Conservation (phyloP, 1,140 invertebrate species). For the Cydia amplana region DNA sequence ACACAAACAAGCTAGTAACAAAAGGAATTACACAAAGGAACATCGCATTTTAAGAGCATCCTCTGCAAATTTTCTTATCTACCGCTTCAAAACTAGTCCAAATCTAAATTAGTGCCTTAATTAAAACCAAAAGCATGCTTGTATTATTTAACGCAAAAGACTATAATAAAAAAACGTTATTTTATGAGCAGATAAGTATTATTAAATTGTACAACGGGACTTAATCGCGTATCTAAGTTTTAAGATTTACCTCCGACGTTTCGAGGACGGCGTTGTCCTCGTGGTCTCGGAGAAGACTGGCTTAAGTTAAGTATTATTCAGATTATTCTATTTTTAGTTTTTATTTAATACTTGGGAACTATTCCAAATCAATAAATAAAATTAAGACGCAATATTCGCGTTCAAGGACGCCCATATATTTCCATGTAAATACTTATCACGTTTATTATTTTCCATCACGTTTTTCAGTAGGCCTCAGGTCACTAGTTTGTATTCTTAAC, state of each 20-base stretch:
- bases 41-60: neutral
- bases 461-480: too few species aligned
- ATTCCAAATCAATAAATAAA: slow-evolving; percentile 7
- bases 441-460: too few species aligned
- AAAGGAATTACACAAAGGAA: neutral
- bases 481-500: too few species aligned
- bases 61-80: neutral
- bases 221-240: too few species aligned
- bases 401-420: neutral
- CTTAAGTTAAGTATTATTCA: too few species aligned
- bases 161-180: neutral
- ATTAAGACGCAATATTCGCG: slow-evolving; percentile 4
- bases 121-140: neutral
- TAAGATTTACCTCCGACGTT: too few species aligned
- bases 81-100: neutral
- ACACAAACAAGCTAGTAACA: neutral
- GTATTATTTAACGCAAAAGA: neutral
- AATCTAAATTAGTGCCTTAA: neutral
- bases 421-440: neutral
- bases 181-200: too few species aligned
- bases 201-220: too few species aligned
- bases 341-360: neutral
- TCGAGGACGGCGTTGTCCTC: too few species aligned
- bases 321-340: neutral
- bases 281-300: too few species aligned